Base-by-base conservation (phyloP, 2,888 invertebrate species). In the Melieria picta region DNA sequence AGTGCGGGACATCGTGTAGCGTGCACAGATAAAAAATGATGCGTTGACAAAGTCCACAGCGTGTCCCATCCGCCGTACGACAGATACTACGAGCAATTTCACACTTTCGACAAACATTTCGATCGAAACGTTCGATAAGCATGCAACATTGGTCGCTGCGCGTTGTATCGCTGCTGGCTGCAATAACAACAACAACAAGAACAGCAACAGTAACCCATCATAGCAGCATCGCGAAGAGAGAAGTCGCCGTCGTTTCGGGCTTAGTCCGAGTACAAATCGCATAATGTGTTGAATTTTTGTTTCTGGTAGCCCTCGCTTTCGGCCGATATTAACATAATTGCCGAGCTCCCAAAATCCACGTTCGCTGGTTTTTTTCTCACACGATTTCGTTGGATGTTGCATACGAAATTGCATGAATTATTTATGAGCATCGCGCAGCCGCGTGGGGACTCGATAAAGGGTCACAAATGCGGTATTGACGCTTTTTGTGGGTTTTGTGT, bases 31-130 rank as follows among this genome's bases (percentile, higher is more conserved):
- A 63, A 69, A 69, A 69, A 69, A 69, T 62, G 63, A 64, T 65
- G 43, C 79, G 77, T 81, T 79, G 80, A 80, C 81, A 81, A 80
- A 80, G 80, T 80, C 81, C 82, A 77, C 82, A 82, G 80, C 81
- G 77, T 82, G 83, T 81, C 30, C 30, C 80, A 76, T 73, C 75
- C 72, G 63, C 57, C 47, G 69, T 46, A 62, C 69, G 69, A 76
- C 77, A 79, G 80, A 80, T 83, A 82, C 83, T 83, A 84, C 84
- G 81, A 82, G 81, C 74, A 75, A 76, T 79, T 80, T 79, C 79
- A 79, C 79, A 79, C 79, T 77, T 79, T 75, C 71, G 65, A 74
- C 69, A 71, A 72, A 71, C 69, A 72, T 69, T 74, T 64, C 62
- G 74, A 74, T 74, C 72, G 60, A 56, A 30, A 42, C 66, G 43